Conservation (phyloP, 1,140 invertebrate species). For the Forficula auricularia region DNA sequence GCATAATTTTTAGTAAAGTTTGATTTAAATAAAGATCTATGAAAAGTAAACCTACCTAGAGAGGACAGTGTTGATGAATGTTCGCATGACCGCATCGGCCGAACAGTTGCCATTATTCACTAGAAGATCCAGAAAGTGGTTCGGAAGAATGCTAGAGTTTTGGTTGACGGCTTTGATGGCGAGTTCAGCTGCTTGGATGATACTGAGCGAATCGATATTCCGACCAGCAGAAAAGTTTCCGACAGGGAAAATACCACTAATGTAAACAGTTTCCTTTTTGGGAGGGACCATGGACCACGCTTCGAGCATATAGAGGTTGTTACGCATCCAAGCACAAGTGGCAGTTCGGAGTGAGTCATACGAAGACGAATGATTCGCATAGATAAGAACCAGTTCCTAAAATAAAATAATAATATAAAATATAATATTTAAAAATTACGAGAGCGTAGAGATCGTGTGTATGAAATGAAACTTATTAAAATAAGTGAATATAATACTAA, state of each 20-base stretch:
- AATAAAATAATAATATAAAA: too few species aligned
- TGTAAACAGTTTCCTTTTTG: slow-evolving; percentile 32
- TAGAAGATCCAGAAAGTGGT: slow-evolving; percentile 42
- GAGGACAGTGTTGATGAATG: slow-evolving; percentile 56
- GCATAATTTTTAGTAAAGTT: too few species aligned
- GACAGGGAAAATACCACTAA: slow-evolving; percentile 66
- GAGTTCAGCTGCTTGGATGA: slow-evolving; percentile 35
- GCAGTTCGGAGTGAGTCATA: slow-evolving; percentile 25
- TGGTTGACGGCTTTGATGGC: slow-evolving; percentile 47
- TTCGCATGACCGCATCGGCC: slow-evolving; percentile 56
- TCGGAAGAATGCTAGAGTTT: slow-evolving; percentile 36
- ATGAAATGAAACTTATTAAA: too few species aligned
- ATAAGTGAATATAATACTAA: too few species aligned
- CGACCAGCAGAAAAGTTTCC: slow-evolving; percentile 22
- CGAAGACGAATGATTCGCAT: slow-evolving; percentile 11
- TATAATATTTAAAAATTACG: too few species aligned
- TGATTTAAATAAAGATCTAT: too few species aligned
- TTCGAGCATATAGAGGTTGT: slow-evolving; percentile 31
- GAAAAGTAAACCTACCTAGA: too few species aligned
- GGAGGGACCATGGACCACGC: slow-evolving; percentile 35
- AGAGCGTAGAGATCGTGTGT: too few species aligned
- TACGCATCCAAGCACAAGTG: slow-evolving; percentile 50
- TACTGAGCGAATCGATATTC: not conserved
- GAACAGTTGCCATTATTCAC: slow-evolving; percentile 51
- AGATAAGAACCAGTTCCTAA: slow-evolving; percentile 31